These are phyloP conservation scores for Poeciliopsis presidionis DNA, from an alignment of 2,797 vertebrate genomes.

Conservation along the genomic window DNA sequence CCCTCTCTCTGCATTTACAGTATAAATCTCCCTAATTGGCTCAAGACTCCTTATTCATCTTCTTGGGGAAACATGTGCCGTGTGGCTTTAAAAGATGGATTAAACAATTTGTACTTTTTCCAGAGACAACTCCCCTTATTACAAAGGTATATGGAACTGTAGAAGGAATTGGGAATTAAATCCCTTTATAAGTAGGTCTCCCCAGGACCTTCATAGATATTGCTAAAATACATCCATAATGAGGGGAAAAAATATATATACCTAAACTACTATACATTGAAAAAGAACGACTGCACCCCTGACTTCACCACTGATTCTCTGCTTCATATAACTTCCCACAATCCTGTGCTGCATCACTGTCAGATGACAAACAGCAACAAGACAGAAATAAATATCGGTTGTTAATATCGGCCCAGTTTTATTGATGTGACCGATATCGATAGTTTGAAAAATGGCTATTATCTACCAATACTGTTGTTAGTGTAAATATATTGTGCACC, in stretches of 20 bases:
- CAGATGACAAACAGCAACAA: neutral
- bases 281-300: too few species aligned
- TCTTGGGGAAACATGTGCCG: constrained; percentile 28
- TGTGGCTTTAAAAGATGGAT: constrained; percentile 48
- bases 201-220: neutral
- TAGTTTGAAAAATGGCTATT: too few species aligned
- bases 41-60: constrained; percentile 37
- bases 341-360: too few species aligned
- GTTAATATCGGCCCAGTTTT: neutral
- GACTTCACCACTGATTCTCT: too few species aligned
- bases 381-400: neutral
- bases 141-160: neutral
- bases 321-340: too few species aligned
- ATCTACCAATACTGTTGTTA: too few species aligned
- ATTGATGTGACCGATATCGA: too few species aligned
- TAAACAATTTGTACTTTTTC: constrained; percentile 35
- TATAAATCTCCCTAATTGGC: constrained; percentile 45
- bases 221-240: neutral
- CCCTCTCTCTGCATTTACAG: constrained; percentile 9
- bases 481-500: neutral
- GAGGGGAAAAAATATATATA: neutral
- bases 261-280: neutral
- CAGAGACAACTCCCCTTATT: constrained; percentile 3
- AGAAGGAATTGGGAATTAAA: neutral
- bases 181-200: neutral